Percentiles rank a stretch among this genome's conserved stretches.
Evolutionary conservation across 2,888 invertebrate genomes (phyloP).

Genomic region (Calephelis perditalis): DNA sequence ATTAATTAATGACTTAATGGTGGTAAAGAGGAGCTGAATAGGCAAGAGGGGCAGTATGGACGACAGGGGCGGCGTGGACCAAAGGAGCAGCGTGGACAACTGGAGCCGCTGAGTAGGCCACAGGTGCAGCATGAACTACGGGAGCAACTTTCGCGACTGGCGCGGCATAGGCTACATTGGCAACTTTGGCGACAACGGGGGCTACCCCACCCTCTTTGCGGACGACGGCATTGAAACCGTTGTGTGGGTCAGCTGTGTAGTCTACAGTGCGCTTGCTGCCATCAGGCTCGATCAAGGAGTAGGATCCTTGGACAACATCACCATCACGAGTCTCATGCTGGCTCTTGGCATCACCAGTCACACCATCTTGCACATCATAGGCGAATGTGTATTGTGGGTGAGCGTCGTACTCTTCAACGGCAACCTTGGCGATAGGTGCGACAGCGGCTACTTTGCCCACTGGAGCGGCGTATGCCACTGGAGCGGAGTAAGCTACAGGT

Average conservation of each 20-base stretch:
- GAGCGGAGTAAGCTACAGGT: constrained; percentile 31
- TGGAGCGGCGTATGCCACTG: constrained; percentile 43
- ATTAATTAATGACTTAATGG: not conserved
- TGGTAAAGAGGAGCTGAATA: constrained; percentile 12
- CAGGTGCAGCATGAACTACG: constrained; percentile 36
- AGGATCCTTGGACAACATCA: constrained; percentile 56
- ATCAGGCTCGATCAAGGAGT: constrained; percentile 54
- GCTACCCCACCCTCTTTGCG: constrained; percentile 44
- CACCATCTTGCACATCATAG: constrained; percentile 81
- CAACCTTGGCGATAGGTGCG: constrained; percentile 52
- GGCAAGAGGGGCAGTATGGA: constrained; percentile 28
- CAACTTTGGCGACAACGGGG: constrained; percentile 31
- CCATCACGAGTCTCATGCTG: constrained; percentile 53
- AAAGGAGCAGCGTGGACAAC: constrained; percentile 34
- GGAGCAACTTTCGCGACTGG: constrained; percentile 31
- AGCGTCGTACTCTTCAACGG: constrained; percentile 71
- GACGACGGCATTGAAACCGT: constrained; percentile 60
- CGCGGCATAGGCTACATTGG: constrained; percentile 40
- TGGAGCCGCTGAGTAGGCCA: constrained; percentile 41
- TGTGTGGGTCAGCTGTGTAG: constrained; percentile 53
- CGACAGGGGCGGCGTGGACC: constrained; percentile 35
- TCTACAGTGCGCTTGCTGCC: constrained; percentile 55
- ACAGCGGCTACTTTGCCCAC: constrained; percentile 49
- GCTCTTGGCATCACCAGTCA: constrained; percentile 57
- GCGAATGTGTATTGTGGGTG: constrained; percentile 82